Evolutionary conservation across 2,797 vertebrate species (phyloP), one percentile per base, ranked within the genome.

Genomic region (Malurus leucopterus): DNA sequence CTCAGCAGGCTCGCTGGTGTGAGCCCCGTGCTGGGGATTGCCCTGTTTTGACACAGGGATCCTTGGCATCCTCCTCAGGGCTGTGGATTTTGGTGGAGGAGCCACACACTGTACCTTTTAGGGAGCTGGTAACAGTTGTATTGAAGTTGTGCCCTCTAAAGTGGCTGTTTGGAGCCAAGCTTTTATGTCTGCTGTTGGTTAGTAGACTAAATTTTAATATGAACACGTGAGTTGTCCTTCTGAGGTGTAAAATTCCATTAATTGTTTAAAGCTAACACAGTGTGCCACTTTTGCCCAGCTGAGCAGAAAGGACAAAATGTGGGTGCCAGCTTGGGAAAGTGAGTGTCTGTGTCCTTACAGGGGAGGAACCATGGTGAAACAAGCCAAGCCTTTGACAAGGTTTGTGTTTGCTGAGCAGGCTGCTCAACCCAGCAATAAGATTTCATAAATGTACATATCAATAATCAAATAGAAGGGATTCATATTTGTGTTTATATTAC

Each of bases 41-140:
- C 43, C 30, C 43, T 32, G 5, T 18, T 51, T 2, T 51, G 49
- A 22, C 0, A 18, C 3, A 1, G 1, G 17, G 30, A 36, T 27
- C 41, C 27, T 51, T 16, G 12, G 9, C 23, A 36, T n/a, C 15
- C 30, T 7, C 30, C 17, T 61, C 20, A 40, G 34, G 36, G 5
- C 44, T 54, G 13, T 3, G 15, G 36, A 46, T 50, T 72, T 72
- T 72, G 44, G 9, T 74, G 0, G 1, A 44, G 54, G 15, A 83
- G 13, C 27, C 20, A 64, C 75, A 7, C 24, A 26, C 4, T 75
- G 9, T 46, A 13, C 12, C 2, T 61, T 22, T 55, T 11, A 16
- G 29, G 50, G 30, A 79, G 4, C 4, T 34, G 7, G 6, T 44
- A 50, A 30, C 11, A 50, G 12, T 61, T 47, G 8, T 0, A 1